Conservation (phyloP, 2,797 vertebrate species). For the Dendrocincla tyrannina region DNA sequence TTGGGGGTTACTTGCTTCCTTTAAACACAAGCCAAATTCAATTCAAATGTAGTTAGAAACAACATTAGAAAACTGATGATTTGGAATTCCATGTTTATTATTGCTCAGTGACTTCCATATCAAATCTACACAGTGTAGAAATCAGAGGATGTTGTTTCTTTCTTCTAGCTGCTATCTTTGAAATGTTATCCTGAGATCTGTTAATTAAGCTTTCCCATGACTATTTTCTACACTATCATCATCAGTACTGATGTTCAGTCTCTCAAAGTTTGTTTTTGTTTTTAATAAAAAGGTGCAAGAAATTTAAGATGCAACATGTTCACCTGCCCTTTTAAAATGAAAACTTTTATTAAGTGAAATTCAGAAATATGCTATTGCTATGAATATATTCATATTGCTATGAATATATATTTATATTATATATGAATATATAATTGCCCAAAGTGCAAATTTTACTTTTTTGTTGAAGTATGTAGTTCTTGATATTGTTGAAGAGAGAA, state of each 20-base stretch:
- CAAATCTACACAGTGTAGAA: neutral
- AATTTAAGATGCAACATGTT: neutral
- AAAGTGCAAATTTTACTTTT: neutral
- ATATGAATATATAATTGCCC: neutral
- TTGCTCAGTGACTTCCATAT: neutral
- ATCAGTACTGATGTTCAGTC: neutral
- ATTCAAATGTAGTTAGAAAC: neutral
- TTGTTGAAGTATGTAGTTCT: neutral
- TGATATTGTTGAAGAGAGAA: neutral
- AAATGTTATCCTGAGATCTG: neutral
- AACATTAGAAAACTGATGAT: neutral
- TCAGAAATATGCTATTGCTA: accelerated
- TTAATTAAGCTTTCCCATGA: neutral
- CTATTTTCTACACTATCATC: neutral
- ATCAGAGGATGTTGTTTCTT: neutral
- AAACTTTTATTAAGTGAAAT: neutral
- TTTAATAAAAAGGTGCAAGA: neutral
- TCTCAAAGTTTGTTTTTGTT: neutral
- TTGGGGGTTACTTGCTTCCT: neutral
- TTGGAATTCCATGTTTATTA: neutral
- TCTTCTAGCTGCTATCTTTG: neutral
- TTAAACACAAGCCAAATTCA: neutral
- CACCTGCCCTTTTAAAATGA: neutral
- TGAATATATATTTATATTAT: too few species aligned
- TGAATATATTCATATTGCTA: too few species aligned